Conservation (phyloP, 2,797 vertebrate genomes). For the Macrochelys suwanniensis region DNA sequence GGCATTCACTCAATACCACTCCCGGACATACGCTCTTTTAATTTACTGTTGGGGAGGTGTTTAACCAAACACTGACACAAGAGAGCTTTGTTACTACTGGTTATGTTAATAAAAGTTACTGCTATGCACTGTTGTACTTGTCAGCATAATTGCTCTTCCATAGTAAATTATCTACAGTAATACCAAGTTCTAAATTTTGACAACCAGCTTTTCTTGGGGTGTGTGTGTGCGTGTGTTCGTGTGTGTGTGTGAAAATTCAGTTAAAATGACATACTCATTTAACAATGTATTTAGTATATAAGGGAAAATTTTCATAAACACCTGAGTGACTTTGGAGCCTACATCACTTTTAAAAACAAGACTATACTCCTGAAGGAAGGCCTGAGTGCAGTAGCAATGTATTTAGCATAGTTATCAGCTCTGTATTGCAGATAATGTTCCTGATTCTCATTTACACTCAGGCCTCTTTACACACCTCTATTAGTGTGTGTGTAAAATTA, state of each 20-base stretch:
- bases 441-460: too few relatives aligned
- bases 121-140: background rate
- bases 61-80: background rate
- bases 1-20: background rate
- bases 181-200: background rate
- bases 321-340: too few relatives aligned
- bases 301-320: too few relatives aligned
- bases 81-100: background rate
- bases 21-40: too few relatives aligned
- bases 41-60: background rate
- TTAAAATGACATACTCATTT: background rate
- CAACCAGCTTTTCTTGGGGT: background rate
- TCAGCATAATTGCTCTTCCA: background rate
- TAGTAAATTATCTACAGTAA: background rate
- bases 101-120: too few relatives aligned
- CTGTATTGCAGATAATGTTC: too few relatives aligned
- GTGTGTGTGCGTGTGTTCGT: too few relatives aligned
- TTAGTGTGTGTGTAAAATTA: background rate
- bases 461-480: background rate
- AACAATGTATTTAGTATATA: too few relatives aligned
- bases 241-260: background rate
- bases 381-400: too few relatives aligned
- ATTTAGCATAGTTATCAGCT: too few relatives aligned
- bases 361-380: too few relatives aligned
- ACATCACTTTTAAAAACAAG: too few relatives aligned